These are phyloP conservation scores for Xiphydria camelus DNA, from an alignment of 2,888 invertebrate genomes.

Conservation along the genomic window DNA sequence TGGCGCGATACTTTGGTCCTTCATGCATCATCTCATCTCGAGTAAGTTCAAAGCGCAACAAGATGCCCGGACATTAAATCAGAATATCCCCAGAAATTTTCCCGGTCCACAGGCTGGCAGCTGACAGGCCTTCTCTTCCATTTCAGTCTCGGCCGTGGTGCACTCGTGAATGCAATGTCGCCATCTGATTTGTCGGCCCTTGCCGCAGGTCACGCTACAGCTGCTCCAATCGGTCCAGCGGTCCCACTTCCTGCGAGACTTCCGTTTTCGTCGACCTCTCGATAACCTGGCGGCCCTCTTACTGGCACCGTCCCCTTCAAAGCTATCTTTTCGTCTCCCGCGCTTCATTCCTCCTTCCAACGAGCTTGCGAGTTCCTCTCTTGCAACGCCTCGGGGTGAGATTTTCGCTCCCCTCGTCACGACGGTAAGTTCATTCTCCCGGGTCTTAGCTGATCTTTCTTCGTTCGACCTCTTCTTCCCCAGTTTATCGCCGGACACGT, in stretches of 20 bases:
- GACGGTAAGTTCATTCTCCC: background rate
- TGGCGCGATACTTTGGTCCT: too few species aligned
- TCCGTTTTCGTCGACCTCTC: constrained; percentile 15
- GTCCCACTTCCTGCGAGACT: constrained; percentile 49
- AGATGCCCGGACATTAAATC: too few species aligned
- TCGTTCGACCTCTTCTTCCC: background rate
- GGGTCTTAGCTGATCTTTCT: background rate
- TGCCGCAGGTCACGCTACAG: constrained; percentile 69
- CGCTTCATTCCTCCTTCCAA: background rate
- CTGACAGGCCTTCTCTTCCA: constrained; percentile 61
- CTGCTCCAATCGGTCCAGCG: constrained; percentile 66
- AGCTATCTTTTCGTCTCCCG: constrained; percentile 5
- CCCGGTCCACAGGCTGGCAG: constrained; percentile 58
- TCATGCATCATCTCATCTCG: too few species aligned
- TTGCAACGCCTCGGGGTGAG: background rate
- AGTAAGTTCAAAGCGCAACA: too few species aligned
- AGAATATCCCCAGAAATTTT: constrained; percentile 49
- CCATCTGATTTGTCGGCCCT: constrained; percentile 64
- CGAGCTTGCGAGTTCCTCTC: background rate
- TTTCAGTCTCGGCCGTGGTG: constrained; percentile 57
- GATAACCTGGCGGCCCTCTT: background rate
- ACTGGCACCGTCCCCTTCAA: background rate
- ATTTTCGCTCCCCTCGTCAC: background rate
- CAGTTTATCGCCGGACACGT: background rate
- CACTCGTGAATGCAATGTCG: constrained; percentile 60